Conservation (phyloP, 2,797 vertebrate species). For the Rhinophrynus dorsalis region DNA sequence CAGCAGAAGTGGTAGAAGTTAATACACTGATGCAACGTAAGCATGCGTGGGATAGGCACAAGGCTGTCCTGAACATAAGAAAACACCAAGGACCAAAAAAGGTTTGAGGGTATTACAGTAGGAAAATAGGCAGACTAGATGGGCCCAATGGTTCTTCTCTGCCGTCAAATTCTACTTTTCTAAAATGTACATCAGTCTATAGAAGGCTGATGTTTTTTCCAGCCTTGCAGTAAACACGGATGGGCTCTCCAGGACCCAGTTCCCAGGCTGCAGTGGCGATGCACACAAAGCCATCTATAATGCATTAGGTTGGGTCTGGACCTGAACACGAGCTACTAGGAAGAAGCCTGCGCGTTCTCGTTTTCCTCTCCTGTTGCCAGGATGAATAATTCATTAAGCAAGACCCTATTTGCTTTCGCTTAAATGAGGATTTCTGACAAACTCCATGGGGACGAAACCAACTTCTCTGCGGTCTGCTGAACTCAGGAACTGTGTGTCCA, state of each 20-base stretch:
- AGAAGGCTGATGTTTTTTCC: too few species aligned
- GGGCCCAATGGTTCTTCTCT: too few species aligned
- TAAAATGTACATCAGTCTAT: too few species aligned
- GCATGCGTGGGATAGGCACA: too few species aligned
- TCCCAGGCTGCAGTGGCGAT: not conserved
- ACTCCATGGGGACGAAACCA: not conserved
- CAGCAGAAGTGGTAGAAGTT: too few species aligned
- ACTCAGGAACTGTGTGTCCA: not conserved
- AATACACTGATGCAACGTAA: too few species aligned
- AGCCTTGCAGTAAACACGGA: too few species aligned
- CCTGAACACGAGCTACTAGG: not conserved
- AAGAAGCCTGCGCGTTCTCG: not conserved
- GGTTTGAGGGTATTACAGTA: too few species aligned
- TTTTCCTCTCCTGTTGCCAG: not conserved
- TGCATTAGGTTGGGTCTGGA: not conserved
- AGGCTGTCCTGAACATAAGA: too few species aligned
- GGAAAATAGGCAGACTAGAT: too few species aligned
- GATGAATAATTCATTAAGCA: slow-evolving; percentile 19
- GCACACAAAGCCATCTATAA: not conserved
- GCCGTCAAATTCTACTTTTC: too few species aligned
- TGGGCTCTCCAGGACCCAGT: not conserved
- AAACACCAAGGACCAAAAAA: too few species aligned
- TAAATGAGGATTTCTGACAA: not conserved
- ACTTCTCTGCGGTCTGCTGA: not conserved
- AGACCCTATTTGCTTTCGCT: not conserved